phyloP scores from a whole-genome alignment of 2,888 invertebrate species.

The Orthonychiurus folsomi region DNA sequence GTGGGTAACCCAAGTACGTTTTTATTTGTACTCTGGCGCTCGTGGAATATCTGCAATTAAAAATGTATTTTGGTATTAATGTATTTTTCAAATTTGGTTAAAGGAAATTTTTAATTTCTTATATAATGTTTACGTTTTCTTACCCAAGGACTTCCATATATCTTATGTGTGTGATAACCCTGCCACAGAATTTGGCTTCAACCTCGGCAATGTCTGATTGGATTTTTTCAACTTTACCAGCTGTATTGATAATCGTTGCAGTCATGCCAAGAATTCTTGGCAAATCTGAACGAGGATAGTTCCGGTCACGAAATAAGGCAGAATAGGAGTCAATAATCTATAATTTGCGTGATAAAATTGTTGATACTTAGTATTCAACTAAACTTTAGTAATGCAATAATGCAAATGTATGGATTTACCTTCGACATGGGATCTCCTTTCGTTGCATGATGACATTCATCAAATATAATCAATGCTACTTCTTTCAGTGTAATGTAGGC shows the following conservation, averaged over 20 bases:
- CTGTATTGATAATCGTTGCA: conserved; percentile 69
- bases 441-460: conserved; percentile 80
- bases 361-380: too few relatives aligned
- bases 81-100: neutral
- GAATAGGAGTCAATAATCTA: neutral
- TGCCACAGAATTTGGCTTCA: conserved; percentile 64
- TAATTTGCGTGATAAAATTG: too few relatives aligned
- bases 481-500: conserved; percentile 45
- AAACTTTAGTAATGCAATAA: too few relatives aligned
- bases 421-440: neutral
- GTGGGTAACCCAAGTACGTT: neutral
- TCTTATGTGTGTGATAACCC: conserved; percentile 60
- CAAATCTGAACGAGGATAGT: conserved; percentile 42
- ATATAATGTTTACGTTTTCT: conserved; percentile 40
- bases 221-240: conserved; percentile 43
- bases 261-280: conserved; percentile 77
- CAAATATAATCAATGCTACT: conserved; percentile 76
- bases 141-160: conserved; percentile 51
- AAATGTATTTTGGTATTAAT: too few relatives aligned
- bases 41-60: neutral
- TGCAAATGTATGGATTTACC: neutral
- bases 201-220: conserved; percentile 49
- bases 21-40: neutral
- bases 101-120: too few relatives aligned
- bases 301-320: neutral